Base-by-base conservation (phyloP, 1,140 invertebrate genomes). In the Meloidogyne chitwoodi region DNA sequence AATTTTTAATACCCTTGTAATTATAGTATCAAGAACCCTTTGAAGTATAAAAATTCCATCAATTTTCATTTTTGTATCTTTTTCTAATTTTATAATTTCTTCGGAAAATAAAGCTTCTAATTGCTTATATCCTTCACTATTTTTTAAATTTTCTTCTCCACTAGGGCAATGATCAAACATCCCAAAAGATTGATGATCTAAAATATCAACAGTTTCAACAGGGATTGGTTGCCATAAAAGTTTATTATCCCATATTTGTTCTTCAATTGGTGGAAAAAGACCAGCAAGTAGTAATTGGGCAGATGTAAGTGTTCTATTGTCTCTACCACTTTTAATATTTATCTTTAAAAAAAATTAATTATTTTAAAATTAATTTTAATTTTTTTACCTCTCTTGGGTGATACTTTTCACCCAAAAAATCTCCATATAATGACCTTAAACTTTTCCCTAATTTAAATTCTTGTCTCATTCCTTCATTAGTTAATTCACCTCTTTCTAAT, bases 301-400 rank as follows among this genome's bases (percentile, higher is more conserved):
- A 56, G 78, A 80, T 19, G 78, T 41, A 29, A 79, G n/a, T 11
- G 77, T 79, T 31, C 77, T 34, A 41, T 78, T 78, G 77, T 78
- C 77, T 14, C 63, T 14, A n/a, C 77, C 77, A 34, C 63, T 80
- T 27, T 63, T 27, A 8, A 68, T 66, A 8, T 27, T 22, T 48
- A 78, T 27, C 77, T 78, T 4, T 11, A 62, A 6, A 41, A n/a
- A 76, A 10, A 75, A 77, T 12, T 29, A 27, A 10, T 66, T 19
- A 78, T 29, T 74, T 44, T 34, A 14, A 74, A 29, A 70, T 10
- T 56, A 19, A 26, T n/a, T 76, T 19, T 44, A 11, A 29, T 31
- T 34, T 31, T 34, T 3, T 48, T 74, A 78, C 77, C 29, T 78
- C 67, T 10, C 67, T 26, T 5, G 77, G 68, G 1, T 41, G 67